Evolutionary conservation across 2,888 invertebrate species (phyloP).

Genomic region (Chrysotoxum bicinctum): DNA sequence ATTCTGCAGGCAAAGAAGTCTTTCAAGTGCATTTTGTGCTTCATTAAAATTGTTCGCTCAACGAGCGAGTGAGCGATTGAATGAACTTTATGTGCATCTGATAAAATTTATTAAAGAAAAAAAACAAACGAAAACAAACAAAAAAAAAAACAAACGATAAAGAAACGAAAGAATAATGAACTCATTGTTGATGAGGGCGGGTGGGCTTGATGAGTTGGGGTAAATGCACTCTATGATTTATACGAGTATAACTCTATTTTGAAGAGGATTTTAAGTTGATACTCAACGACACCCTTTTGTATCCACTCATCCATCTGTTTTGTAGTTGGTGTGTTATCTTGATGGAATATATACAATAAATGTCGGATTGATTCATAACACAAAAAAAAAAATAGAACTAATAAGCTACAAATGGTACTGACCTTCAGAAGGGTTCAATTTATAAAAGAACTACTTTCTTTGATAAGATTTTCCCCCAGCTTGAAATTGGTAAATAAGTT

Average conservation of each 20-base stretch:
- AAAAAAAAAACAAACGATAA: not conserved
- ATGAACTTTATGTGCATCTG: slow-evolving; percentile 40
- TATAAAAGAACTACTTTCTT: no score
- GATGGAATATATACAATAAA: not conserved
- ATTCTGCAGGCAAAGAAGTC: slow-evolving; percentile 24
- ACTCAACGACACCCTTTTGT: not conserved
- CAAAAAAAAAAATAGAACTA: not conserved
- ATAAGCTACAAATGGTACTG: no score
- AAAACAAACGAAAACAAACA: not conserved
- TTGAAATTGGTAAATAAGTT: no score
- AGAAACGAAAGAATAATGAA: slow-evolving; percentile 38
- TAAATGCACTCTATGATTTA: slow-evolving; percentile 27
- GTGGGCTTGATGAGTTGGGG: not conserved
- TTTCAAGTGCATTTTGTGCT: slow-evolving; percentile 42
- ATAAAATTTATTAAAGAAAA: slow-evolving; percentile 34
- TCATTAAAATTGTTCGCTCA: slow-evolving; percentile 57
- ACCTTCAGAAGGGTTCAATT: no score
- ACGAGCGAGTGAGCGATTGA: slow-evolving; percentile 16
- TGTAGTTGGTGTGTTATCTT: not conserved
- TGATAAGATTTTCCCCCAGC: no score
- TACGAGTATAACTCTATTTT: not conserved
- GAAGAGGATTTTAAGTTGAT: not conserved
- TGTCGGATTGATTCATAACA: not conserved
- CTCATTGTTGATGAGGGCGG: slow-evolving; percentile 32
- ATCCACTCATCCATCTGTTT: not conserved